Evolutionary conservation across 2,113 vertebrate species (phyloP).

Genomic region (Trochalopteron elliotii): DNA sequence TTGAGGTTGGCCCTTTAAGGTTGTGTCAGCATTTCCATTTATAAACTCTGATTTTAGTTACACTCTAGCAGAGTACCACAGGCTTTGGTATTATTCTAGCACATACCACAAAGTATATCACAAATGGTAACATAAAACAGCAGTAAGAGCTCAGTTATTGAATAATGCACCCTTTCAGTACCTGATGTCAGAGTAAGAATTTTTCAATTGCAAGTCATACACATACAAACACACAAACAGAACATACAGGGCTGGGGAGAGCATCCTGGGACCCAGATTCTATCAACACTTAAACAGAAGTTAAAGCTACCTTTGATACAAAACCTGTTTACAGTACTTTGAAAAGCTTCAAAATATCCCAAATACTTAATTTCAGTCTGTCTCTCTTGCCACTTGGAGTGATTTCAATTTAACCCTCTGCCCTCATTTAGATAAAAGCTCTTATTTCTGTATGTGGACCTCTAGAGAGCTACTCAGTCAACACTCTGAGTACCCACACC

Average conservation of each 20-base stretch:
- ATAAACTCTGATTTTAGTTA: conserved; percentile 40
- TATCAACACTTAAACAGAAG: not conserved
- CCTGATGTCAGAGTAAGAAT: not conserved
- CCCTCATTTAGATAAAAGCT: conserved; percentile 39
- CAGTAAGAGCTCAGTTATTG: not conserved
- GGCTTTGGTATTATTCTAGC: conserved; percentile 12
- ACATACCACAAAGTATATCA: not conserved
- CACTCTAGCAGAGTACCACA: conserved; percentile 20
- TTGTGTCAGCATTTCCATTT: conserved; percentile 58
- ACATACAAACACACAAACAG: not conserved
- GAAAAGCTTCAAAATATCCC: not conserved
- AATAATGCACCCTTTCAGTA: not conserved
- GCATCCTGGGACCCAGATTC: not conserved
- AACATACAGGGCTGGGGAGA: not conserved
- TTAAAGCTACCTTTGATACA: not conserved
- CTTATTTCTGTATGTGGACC: not conserved
- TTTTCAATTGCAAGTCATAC: not conserved
- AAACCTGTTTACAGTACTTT: not conserved
- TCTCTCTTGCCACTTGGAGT: not conserved
- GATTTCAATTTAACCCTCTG: not conserved
- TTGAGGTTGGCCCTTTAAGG: conserved; percentile 47
- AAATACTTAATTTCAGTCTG: not conserved
- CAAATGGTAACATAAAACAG: not conserved
- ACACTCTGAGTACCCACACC: not conserved
- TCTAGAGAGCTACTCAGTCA: not conserved